Evolutionary conservation across 2,113 vertebrate species (phyloP).

Genomic region (Sminthopsis crassicaudata): DNA sequence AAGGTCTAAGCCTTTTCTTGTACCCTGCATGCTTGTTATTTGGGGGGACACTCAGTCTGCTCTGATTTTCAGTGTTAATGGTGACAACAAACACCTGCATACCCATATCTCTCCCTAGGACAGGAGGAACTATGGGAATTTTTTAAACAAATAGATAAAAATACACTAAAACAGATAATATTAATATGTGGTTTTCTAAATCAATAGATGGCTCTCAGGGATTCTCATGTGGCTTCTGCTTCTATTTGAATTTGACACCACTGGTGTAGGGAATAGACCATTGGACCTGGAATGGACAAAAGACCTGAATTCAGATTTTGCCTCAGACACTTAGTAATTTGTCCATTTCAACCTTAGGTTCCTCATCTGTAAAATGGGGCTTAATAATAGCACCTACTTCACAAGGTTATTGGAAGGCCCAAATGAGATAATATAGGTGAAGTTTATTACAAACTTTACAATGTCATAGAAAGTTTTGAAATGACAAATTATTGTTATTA

Average conservation of each 20-base stretch:
- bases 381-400: not conserved
- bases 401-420: not conserved
- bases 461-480: not conserved
- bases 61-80: not conserved
- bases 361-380: not conserved
- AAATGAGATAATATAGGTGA: not conserved
- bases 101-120: no score
- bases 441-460: not conserved
- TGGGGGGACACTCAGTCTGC: no score
- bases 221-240: not conserved
- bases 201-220: no score
- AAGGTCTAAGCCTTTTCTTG: no score
- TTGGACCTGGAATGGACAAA: not conserved
- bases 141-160: not conserved
- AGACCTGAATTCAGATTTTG: not conserved
- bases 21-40: no score
- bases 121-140: not conserved
- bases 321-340: not conserved
- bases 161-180: not conserved
- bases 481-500: not conserved
- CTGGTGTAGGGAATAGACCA: not conserved
- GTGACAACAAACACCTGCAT: not conserved
- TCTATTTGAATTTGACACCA: not conserved
- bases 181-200: not conserved
- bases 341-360: not conserved